Conservation (phyloP, 2,113 vertebrate species). For the Scophthalmus maximus region DNA sequence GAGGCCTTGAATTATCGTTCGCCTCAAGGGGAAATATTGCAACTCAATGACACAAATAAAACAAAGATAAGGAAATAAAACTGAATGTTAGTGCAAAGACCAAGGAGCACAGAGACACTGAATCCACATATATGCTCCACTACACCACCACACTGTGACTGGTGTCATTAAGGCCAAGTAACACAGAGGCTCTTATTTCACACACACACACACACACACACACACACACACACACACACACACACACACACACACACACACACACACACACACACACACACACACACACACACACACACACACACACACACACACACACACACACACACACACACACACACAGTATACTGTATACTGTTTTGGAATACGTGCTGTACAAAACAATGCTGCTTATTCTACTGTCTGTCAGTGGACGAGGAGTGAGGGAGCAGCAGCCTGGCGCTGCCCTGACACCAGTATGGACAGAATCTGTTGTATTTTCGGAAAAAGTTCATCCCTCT, state of each 20-base stretch:
- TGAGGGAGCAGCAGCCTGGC: conserved; percentile 71
- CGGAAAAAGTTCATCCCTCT: too few species aligned
- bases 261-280: too few species aligned
- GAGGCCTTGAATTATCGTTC: too few species aligned
- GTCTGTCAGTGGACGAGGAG: conserved; percentile 84
- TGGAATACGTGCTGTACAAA: conserved; percentile 67
- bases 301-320: too few species aligned
- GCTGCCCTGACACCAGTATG: conserved; percentile 5
- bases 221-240: too few species aligned
- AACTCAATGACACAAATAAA: background rate
- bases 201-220: too few species aligned
- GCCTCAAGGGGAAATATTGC: conserved; percentile 2
- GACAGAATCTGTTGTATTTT: background rate
- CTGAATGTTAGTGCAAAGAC: background rate
- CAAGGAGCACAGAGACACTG: background rate
- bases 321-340: too few species aligned
- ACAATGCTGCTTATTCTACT: conserved; percentile 88
- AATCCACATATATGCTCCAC: conserved; percentile 13
- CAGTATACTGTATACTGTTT: conserved; percentile 36
- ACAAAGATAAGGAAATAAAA: background rate
- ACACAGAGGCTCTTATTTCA: conserved; percentile 64
- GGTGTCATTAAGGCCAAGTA: conserved; percentile 44
- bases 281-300: too few species aligned
- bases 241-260: too few species aligned
- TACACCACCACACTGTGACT: conserved; percentile 6